These are phyloP conservation scores for Yponomeuta malinellus DNA, from an alignment of 2,888 invertebrate species.

Conservation along the genomic window DNA sequence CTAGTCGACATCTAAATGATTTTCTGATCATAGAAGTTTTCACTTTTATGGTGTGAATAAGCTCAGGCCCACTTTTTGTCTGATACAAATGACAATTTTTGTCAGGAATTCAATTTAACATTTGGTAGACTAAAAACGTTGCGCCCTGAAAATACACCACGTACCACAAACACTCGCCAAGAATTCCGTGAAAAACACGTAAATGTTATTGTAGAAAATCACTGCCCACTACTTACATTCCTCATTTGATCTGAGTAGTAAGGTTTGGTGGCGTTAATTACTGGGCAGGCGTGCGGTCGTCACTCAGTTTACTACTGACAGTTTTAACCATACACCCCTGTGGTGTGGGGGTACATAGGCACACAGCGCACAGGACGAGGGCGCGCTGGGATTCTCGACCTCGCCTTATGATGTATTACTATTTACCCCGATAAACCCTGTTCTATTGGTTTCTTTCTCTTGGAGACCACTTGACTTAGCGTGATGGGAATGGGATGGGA, in stretches of 20 bases:
- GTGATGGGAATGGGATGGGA: conserved; percentile 27
- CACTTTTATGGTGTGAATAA: too few species aligned
- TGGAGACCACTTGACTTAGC: conserved; percentile 18
- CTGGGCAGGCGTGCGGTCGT: not conserved
- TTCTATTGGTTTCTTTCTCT: conserved; percentile 50
- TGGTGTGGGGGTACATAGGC: not conserved
- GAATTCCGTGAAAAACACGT: too few species aligned
- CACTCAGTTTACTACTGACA: not conserved
- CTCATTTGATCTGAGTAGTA: not conserved
- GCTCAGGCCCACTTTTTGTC: too few species aligned
- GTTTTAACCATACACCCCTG: not conserved
- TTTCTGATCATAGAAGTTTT: too few species aligned
- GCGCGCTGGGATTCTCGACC: not conserved
- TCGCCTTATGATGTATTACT: conserved; percentile 53
- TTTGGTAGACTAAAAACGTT: too few species aligned
- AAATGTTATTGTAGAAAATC: not conserved
- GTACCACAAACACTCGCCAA: too few species aligned
- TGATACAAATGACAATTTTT: too few species aligned
- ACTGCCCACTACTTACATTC: not conserved
- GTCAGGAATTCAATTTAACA: too few species aligned
- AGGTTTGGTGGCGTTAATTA: not conserved
- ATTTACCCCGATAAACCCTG: conserved; percentile 55
- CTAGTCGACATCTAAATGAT: too few species aligned
- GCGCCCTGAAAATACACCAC: too few species aligned
- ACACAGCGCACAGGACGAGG: not conserved